phyloP scores from a whole-genome alignment of 2,888 invertebrate species.

The Schizotus pectinicornis region DNA sequence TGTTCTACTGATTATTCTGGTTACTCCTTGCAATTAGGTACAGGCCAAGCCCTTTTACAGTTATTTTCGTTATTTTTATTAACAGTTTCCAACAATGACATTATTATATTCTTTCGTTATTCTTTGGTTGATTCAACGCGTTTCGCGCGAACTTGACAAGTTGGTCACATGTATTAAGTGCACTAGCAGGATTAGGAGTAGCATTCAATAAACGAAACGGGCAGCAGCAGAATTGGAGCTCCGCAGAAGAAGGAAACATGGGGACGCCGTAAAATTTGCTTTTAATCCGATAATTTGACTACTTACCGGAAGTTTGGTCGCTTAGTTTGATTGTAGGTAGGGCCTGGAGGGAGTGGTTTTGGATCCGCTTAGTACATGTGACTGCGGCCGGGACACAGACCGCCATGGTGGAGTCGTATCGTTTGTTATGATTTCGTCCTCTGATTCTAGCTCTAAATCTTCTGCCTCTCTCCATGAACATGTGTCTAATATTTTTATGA shows the following conservation, averaged over 20 bases:
- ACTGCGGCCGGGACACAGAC: slow-evolving; percentile 1
- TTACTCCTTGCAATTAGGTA: slow-evolving; percentile 4
- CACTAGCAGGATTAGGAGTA: neutral
- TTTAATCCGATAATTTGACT: too few relatives aligned
- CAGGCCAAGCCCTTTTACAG: slow-evolving; percentile 12
- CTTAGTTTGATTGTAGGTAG: neutral
- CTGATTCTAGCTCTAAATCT: slow-evolving; percentile 19
- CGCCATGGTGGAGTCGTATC: slow-evolving; percentile 8
- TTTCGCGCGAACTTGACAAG: neutral
- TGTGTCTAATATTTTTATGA: slow-evolving; percentile 56
- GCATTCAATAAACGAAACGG: neutral
- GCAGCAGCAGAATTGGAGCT: neutral
- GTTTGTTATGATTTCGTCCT: slow-evolving; percentile 17
- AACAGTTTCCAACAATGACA: neutral
- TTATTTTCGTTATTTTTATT: slow-evolving; percentile 3
- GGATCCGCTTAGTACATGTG: slow-evolving; percentile 9
- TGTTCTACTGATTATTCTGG: neutral
- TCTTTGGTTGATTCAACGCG: slow-evolving; percentile 4
- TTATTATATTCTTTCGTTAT: slow-evolving; percentile 4
- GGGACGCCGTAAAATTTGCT: too few relatives aligned
- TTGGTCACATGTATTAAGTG: slow-evolving; percentile 9
- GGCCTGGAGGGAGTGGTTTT: neutral
- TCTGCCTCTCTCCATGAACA: slow-evolving; percentile 37
- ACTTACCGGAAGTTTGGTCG: too few relatives aligned
- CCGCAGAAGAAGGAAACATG: too few relatives aligned